A percentile compares a stretch with the other conserved stretches of the same genome.
Conservation (phyloP, 2,797 vertebrate species). For the Rhinichthys osculus region DNA sequence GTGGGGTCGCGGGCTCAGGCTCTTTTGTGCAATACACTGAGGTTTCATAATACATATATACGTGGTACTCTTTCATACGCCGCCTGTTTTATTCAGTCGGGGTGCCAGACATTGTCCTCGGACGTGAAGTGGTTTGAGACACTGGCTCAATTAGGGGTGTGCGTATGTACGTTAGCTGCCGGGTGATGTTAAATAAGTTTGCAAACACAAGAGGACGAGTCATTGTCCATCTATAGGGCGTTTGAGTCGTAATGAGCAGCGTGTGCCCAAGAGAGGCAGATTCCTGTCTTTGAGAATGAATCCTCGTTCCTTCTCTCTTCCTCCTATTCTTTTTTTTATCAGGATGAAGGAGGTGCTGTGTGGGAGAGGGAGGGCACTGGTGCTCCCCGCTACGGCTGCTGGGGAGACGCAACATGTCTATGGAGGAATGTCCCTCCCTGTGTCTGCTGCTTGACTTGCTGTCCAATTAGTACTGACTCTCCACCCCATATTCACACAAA, state of each 20-base stretch:
- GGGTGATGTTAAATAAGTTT: conserved; percentile 65
- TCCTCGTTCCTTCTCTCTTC: conserved; percentile 65
- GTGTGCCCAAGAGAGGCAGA: conserved; percentile 78
- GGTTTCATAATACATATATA: conserved; percentile 70
- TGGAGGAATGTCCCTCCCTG: conserved; percentile 83
- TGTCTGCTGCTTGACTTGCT: conserved; percentile 79
- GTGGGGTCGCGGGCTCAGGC: conserved; percentile 62
- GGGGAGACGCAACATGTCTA: conserved; percentile 82
- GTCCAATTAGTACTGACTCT: conserved; percentile 81
- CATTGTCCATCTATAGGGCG: conserved; percentile 69
- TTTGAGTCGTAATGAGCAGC: conserved; percentile 88
- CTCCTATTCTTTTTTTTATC: conserved; percentile 55
- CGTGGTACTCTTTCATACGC: conserved; percentile 58
- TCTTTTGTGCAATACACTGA: conserved; percentile 76
- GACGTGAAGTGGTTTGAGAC: conserved; percentile 80
- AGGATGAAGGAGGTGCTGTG: conserved; percentile 57
- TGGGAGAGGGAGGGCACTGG: conserved; percentile 40
- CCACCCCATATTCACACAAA: conserved; percentile 35
- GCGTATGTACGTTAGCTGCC: conserved; percentile 56
- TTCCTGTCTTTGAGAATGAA: conserved; percentile 70
- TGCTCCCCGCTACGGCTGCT: conserved; percentile 78
- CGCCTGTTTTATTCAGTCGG: conserved; percentile 62
- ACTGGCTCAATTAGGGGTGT: conserved; percentile 79
- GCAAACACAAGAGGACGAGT: conserved; percentile 67
- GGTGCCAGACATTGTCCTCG: conserved; percentile 80